These are phyloP conservation scores for Dermolepida albohirtum DNA, from an alignment of 2,888 invertebrate genomes.

Conservation along the genomic window DNA sequence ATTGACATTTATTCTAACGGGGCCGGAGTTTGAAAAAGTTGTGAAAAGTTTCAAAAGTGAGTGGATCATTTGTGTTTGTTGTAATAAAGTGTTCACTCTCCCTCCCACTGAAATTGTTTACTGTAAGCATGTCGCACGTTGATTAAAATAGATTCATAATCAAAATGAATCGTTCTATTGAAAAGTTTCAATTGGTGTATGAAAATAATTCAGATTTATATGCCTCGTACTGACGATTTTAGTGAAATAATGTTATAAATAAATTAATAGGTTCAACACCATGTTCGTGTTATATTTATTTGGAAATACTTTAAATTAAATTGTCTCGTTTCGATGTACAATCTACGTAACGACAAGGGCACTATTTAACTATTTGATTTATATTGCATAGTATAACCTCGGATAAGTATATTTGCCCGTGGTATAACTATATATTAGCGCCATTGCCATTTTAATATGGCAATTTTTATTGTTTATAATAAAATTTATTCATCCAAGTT, in stretches of 20 bases:
- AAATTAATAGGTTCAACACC: conserved; percentile 27
- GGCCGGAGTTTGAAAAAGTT: conserved; percentile 23
- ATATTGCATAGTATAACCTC: conserved; percentile 13
- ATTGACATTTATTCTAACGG: conserved; percentile 18
- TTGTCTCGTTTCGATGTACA: conserved; percentile 16
- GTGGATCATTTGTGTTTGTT: conserved; percentile 11
- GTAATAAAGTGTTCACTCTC: neutral
- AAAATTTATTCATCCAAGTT: too few species aligned
- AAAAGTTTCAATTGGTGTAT: conserved; percentile 2
- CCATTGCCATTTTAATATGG: neutral
- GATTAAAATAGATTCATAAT: conserved; percentile 5
- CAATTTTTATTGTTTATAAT: neutral
- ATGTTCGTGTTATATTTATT: conserved; percentile 14
- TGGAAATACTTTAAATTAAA: conserved; percentile 22
- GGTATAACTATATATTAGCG: neutral
- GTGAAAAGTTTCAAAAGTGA: conserved; percentile 34
- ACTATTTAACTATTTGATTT: conserved; percentile 25
- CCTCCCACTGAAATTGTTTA: conserved; percentile 1
- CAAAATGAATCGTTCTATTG: neutral
- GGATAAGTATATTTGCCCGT: conserved; percentile 38
- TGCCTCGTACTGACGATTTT: neutral
- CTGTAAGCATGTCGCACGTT: conserved; percentile 8
- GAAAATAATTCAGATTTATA: conserved; percentile 1
- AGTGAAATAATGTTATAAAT: neutral
- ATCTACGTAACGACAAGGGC: neutral